Evolutionary conservation across 1,140 invertebrate genomes (phyloP), one percentile per base, ranked within the genome.

Genomic region (Armadillidium nasatum): DNA sequence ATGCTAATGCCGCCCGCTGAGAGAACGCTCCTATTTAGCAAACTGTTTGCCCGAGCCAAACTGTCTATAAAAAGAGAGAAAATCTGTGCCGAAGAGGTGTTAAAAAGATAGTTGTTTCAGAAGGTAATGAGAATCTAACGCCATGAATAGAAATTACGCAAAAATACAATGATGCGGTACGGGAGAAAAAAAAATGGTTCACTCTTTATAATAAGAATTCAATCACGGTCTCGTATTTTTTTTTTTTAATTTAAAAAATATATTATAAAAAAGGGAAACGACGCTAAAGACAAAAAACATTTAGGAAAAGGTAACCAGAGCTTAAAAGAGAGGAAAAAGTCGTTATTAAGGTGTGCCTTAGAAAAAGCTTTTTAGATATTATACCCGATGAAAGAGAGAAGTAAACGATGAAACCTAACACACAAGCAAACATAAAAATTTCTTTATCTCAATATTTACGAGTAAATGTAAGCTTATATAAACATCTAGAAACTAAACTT

Each of bases 81-180:
- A 60, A 60, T 1, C 50, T 7, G 50, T 60, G 50, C 50, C 50
- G 19, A 60, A 1, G 50, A 60, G 50, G 50, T 60, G 50, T 60
- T 60, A 60, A 60, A 33, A 60, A 60, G 50, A 60, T 13, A 60
- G 50, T 60, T 60, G 50, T 60, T 60, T 60, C 19, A 15, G 7
- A 60, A 60, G 50, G 50, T 60, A 60, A 60, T 60, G 50, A 60
- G 50, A 60, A 60, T 60, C 19, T 60, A 19, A 60, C 50, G 50
- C 19, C 50, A 60, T 60, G 50, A 60, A 60, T 60, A 60, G 50
- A 60, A 60, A 60, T 60, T 60, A 60, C 50, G 50, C 50, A 60
- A 60, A 60, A 60, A 19, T 15, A 60, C 50, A 60, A 60, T 60
- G 19, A 60, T 33, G 33, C 33, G 50, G 50, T 15, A 60, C 2